Base-by-base conservation (phyloP, 2,113 vertebrate genomes). In the Sclerurus mexicanus region DNA sequence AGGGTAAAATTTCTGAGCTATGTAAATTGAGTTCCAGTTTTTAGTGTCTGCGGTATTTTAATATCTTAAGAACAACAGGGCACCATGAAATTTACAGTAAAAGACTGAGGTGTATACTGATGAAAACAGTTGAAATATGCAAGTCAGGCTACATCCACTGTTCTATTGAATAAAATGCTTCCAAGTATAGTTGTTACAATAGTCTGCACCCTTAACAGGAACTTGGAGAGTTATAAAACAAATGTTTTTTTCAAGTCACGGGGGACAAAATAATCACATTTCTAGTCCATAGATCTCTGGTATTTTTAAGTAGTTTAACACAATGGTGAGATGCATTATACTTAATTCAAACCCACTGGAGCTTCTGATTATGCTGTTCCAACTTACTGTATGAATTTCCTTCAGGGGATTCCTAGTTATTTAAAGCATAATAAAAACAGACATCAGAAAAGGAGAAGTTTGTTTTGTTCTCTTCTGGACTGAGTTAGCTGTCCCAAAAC, bases 361-460 rank as follows among this genome's bases (percentile, higher is more conserved):
- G 68, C 63, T 97, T 94, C 89, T 90, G 86, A 88, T 95, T 96
- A 82, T 80, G 47, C 58, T 96, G 78, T 69, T 75, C n/a, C 86
- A 96, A 86, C 49, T 97, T 96, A 79, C 76, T 84, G 50, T 62
- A 68, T 88, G 85, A 87, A 83, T 95, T 82, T 56, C 92, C 53
- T 94, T 89, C 66, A 27, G 58, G 28, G 49, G 67, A 82, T 86
- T 93, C 63, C 31, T 66, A 68, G n/a, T 49, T 94, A 74, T 87
- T 87, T 83, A 76, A 82, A 85, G 15, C 8, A 33, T 91, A 42
- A 75, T 75, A 83, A 69, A 82, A 90, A 11, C 11, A 5, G 76
- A 63, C 31, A 69, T 37, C 7, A 23, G 63, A 79, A 89, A 55
- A 50, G 15, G 17, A 66, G 11, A 76, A 88, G 28, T 64, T 86